Percentiles rank a stretch among this genome's conserved stretches.
Evolutionary conservation across 2,113 vertebrate species (phyloP).

Genomic region (Thunnus thynnus): DNA sequence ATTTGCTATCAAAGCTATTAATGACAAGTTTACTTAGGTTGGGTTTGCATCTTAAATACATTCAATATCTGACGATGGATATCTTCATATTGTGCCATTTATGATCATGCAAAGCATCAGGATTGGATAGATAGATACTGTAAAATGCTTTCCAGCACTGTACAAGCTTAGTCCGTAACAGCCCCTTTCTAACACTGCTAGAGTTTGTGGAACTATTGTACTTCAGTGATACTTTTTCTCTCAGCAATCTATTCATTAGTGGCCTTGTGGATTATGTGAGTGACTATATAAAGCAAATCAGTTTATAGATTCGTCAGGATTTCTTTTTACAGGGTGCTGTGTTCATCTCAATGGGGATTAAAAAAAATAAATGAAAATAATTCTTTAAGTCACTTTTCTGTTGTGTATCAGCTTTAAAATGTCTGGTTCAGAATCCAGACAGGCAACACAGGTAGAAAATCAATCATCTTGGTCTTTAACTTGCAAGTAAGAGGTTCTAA

Average conservation of each 20-base stretch:
- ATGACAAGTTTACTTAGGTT: neutral
- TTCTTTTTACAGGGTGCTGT: slow-evolving; percentile 31
- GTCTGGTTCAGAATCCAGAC: slow-evolving; percentile 14
- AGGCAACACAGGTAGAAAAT: slow-evolving; percentile 24
- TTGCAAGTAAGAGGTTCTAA: slow-evolving; percentile 17
- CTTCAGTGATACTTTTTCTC: slow-evolving; percentile 17
- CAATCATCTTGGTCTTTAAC: slow-evolving; percentile 33
- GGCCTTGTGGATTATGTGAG: slow-evolving; percentile 8
- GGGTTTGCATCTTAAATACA: neutral
- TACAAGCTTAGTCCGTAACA: slow-evolving; percentile 12
- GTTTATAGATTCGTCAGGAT: slow-evolving; percentile 19
- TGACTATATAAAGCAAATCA: slow-evolving; percentile 20
- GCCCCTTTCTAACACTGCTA: neutral
- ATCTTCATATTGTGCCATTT: slow-evolving; percentile 24
- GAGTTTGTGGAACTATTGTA: slow-evolving; percentile 12
- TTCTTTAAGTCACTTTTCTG: slow-evolving; percentile 23
- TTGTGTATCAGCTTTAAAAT: neutral
- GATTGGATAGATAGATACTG: neutral
- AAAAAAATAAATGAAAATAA: neutral
- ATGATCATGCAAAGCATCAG: neutral
- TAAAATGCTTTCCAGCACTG: neutral
- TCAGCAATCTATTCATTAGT: neutral
- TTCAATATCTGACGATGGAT: neutral
- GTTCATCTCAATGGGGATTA: slow-evolving; percentile 23
- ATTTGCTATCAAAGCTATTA: neutral